Conservation (phyloP, 1,140 invertebrate genomes). For the Drosophila leontia region DNA sequence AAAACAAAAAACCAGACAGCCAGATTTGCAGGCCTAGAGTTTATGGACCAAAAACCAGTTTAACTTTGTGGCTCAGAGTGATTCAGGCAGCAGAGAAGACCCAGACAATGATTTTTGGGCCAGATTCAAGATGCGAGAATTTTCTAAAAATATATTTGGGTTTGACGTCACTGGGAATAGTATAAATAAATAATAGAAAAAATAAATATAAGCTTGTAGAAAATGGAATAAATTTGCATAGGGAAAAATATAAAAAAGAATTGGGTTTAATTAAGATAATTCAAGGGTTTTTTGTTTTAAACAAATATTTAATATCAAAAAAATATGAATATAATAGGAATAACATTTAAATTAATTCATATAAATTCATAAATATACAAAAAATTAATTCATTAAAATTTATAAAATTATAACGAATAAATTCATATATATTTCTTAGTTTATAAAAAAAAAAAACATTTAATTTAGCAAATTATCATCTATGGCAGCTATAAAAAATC, state of each 20-base stretch:
- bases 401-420: background rate
- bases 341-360: background rate
- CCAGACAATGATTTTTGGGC: conserved; percentile 1
- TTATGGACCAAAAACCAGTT: conserved; percentile 29
- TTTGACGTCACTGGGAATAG: conserved; percentile 2
- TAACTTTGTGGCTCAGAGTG: conserved; percentile 1
- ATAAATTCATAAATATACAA: no score
- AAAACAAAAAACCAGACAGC: conserved; percentile 18
- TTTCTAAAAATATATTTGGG: conserved; percentile 1
- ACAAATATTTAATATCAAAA: background rate
- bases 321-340: background rate
- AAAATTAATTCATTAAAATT: background rate
- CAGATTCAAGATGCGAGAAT: background rate
- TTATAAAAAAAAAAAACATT: background rate
- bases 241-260: background rate
- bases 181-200: background rate
- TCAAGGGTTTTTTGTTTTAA: background rate
- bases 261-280: background rate
- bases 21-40: conserved; percentile 17
- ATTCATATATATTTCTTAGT: background rate
- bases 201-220: background rate
- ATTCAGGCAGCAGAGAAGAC: conserved; percentile 14
- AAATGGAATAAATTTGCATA: conserved; percentile 1
- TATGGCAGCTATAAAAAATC: background rate
- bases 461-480: background rate